A percentile compares a stretch with the other conserved stretches of the same genome.
Conservation (phyloP, 1,140 invertebrate species). For the Drosophila ficusphila region DNA sequence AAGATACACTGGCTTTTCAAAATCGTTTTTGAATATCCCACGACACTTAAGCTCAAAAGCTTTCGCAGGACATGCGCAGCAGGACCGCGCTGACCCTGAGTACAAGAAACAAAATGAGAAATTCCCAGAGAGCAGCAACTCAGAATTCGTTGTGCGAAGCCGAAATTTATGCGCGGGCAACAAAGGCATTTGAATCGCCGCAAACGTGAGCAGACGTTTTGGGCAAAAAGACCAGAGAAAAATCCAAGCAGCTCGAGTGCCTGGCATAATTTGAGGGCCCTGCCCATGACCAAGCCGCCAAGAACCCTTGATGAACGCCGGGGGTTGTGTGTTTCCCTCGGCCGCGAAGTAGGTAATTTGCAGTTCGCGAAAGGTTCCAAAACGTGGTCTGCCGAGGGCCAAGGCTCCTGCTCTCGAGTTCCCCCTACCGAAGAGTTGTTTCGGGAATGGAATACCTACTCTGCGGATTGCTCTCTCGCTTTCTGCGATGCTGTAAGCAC, state of each 20-base stretch:
- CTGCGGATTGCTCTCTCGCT: constrained; percentile 24
- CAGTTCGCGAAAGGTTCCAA: constrained; percentile 60
- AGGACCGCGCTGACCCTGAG: constrained; percentile 49
- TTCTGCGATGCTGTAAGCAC: constrained; percentile 65
- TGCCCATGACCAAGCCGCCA: constrained; percentile 22
- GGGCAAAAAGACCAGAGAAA: constrained; percentile 8
- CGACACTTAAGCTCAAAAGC: constrained; percentile 22
- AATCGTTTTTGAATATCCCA: constrained; percentile 3
- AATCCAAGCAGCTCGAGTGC: constrained; percentile 35
- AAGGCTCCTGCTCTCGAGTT: constrained; percentile 13
- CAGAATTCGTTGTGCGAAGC: constrained; percentile 57
- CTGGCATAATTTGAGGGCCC: constrained; percentile 52
- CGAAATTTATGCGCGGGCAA: constrained; percentile 34
- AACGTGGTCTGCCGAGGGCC: constrained; percentile 26
- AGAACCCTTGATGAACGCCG: constrained; percentile 63
- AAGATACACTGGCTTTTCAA: too few relatives aligned
- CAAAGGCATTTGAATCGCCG: constrained; percentile 37
- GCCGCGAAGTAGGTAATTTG: constrained; percentile 64
- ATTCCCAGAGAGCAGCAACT: constrained; percentile 37
- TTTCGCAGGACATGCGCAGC: constrained; percentile 58
- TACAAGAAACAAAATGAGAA: constrained; percentile 32
- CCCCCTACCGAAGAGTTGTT: constrained; percentile 58
- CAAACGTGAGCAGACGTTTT: constrained; percentile 5
- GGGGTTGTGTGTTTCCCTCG: constrained; percentile 31
- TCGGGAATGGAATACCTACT: not conserved